Percentiles rank a stretch among this genome's conserved stretches.
Evolutionary conservation across 1,140 invertebrate genomes (phyloP).

Genomic region (Drosophila kohkoa): DNA sequence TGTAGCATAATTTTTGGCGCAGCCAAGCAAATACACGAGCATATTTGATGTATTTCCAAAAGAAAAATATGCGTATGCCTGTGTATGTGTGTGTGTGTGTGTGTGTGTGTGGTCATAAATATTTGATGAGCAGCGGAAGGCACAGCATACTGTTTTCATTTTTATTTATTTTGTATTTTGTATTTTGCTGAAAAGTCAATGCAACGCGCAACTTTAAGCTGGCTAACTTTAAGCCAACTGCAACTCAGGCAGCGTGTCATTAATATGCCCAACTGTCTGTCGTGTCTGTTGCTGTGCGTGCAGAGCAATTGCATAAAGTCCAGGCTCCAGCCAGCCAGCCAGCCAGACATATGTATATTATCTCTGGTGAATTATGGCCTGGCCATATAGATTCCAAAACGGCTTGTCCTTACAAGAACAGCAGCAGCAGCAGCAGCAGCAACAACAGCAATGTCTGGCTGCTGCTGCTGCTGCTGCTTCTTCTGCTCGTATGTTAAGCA

Average conservation of each 20-base stretch:
- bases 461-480: conserved; percentile 10
- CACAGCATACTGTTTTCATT: neutral
- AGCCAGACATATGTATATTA: conserved; percentile 77
- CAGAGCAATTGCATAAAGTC: conserved; percentile 42
- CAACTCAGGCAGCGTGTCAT: conserved; percentile 52
- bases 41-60: conserved; percentile 41
- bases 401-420: conserved; percentile 74
- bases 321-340: conserved; percentile 29
- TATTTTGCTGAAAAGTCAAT: neutral
- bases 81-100: conserved; percentile 1
- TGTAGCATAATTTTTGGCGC: conserved; percentile 53
- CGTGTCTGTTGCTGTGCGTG: conserved; percentile 33
- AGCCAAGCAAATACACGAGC: conserved; percentile 38
- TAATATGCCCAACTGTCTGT: conserved; percentile 44
- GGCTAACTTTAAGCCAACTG: conserved; percentile 26
- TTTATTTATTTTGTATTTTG: neutral
- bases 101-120: conserved; percentile 37
- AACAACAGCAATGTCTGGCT: conserved; percentile 43
- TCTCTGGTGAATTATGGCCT: conserved; percentile 80
- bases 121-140: conserved; percentile 42
- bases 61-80: conserved; percentile 39
- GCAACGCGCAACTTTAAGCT: conserved; percentile 7
- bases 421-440: conserved; percentile 32
- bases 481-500: conserved; percentile 14
- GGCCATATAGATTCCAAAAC: conserved; percentile 80